Base-by-base conservation (phyloP, 64 coral and sea anemone genomes). In the Hydrozoanthus tunicans region DNA sequence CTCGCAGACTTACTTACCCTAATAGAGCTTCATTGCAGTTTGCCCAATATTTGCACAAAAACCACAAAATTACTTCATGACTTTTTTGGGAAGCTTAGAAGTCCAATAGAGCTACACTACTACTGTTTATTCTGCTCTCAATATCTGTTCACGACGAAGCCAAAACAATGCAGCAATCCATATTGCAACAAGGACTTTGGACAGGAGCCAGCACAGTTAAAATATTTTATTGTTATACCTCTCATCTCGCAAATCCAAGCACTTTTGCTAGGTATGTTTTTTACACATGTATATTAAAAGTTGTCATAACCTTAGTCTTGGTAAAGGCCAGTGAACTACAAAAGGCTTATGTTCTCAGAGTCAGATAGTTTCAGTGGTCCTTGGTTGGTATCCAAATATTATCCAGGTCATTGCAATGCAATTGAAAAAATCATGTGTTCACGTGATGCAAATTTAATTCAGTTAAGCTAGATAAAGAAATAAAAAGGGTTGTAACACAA, bases 171-270 rank as follows among this genome's bases (percentile, higher is more conserved):
- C 13, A 71, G 32, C 11, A 81, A 93, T 54, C 78, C 73, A 92
- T 81, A 86, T 67, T 93, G 91, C 17, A 53, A 79, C 51, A 51
- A 57, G n/a, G 91, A 93, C 73, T 93, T 93, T 9, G 67, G 14
- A 13, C 79, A 55, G 61, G 86, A 93, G 26, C 62, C 52, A 27
- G 58, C 70, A 17, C 32, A 43, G 32, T 57, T 93, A 15, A 64
- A 66, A 17, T 93, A 93, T 63, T 86, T 93, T 51, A 93, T 93
- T 67, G 81, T 93, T 7, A 78, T 93, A n/a, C 91, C 91, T 13
- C 72, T 93, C 81, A 82, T 57, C 56, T 54, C 73, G 69, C 91
- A 93, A 77, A 74, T 93, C 72, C 25, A 93, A 78, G 43, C 91
- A 56, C 81, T 93, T 59, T 24, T 93, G 66, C 27, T 73, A 85